These are phyloP conservation scores for Poeciliopsis retropinna DNA, from an alignment of 2,113 vertebrate species.

Conservation along the genomic window DNA sequence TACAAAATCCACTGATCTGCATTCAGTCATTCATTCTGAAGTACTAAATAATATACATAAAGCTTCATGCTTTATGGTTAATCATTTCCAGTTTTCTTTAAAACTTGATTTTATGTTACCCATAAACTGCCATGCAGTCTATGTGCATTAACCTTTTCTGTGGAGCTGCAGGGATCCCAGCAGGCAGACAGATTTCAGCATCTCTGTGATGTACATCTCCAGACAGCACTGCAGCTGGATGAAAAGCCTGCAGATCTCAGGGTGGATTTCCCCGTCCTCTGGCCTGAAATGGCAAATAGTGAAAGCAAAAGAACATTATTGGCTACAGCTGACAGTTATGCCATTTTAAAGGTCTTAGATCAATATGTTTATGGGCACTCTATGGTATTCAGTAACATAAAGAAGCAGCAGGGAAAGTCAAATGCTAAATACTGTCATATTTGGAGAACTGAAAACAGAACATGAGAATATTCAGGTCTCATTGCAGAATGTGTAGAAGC, in stretches of 20 bases:
- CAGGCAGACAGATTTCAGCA: constrained; percentile 96
- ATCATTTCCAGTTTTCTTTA: neutral
- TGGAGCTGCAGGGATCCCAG: constrained; percentile 96
- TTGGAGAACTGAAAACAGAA: neutral
- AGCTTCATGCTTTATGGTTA: neutral
- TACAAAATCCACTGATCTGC: neutral
- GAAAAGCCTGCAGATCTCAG: constrained; percentile 96
- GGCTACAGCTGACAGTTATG: neutral
- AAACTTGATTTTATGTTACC: constrained; percentile 2
- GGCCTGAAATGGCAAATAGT: constrained; percentile 80
- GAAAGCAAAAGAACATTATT: constrained; percentile 9
- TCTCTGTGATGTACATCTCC: constrained; percentile 99
- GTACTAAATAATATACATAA: neutral
- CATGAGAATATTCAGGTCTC: too few relatives aligned
- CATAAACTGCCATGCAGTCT: neutral
- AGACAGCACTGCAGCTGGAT: constrained; percentile 98
- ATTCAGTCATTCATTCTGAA: neutral
- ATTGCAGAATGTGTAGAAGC: too few relatives aligned
- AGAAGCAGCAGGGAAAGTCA: neutral
- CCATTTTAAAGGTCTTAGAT: neutral
- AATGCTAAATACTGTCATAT: neutral
- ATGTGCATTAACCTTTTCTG: constrained; percentile 86
- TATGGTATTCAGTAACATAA: neutral
- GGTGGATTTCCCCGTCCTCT: constrained; percentile 97
- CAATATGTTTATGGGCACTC: neutral